Evolutionary conservation across 1,140 invertebrate species (phyloP), one percentile per base, ranked within the genome.

Genomic region (Drosophila sproati): DNA sequence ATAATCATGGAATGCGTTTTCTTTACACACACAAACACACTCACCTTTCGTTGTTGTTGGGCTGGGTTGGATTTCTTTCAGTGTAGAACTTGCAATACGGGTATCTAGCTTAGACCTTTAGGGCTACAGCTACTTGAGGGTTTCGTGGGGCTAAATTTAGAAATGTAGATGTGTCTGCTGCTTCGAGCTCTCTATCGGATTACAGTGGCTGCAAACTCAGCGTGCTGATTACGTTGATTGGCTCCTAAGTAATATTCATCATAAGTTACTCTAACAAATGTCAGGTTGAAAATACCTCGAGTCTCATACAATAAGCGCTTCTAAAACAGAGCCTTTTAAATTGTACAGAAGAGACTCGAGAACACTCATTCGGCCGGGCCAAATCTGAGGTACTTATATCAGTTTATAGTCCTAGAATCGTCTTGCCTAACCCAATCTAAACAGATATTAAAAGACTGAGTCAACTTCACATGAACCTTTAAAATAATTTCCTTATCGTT

Each of bases 1-100:
- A 32, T 32, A 8, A 57, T 57, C 29, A n/a, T 8, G 7, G 12
- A n/a, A 51, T 10, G 8, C 32, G 48, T 55, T 5, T 52, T 62
- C 43, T 43, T 60, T 62, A 50, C 52, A 56, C 47, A 20, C 20
- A 20, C 20, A 20, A 20, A 68, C 69, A 61, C 83, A 74, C 70
- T 80, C 57, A 56, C 60, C 47, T 79, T 73, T 88, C 82, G 80
- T 80, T 83, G 83, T 79, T 77, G 50, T 59, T 69, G 47, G 51
- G 43, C 3, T 57, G 10, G 31, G 50, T 52, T 29, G 37, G 29
- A 5, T 7, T 67, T 70, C 5, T 67, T 66, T 59, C 28, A 41
- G 12, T 55, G 3, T 63, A 43, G 45, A 48, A 63, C 67, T 63
- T 37, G 45, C 51, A 60, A 5, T 35, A 45, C 48, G 50, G 75